Base-by-base conservation (phyloP, 2,888 invertebrate genomes). In the Dasypolia templi region DNA sequence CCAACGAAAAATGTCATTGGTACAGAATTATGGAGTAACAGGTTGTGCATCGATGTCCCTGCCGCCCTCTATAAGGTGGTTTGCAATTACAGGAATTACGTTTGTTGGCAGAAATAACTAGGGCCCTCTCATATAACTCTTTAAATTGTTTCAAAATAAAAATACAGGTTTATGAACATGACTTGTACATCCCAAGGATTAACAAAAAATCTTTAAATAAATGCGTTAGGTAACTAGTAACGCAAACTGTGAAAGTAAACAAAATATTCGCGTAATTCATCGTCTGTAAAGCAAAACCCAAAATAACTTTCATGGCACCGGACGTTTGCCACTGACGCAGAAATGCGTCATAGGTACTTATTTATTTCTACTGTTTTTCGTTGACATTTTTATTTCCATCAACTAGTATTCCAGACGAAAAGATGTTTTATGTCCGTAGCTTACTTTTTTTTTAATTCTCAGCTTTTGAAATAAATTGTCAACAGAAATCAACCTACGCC, bases 231-330 rank as follows among this genome's bases (percentile, higher is more conserved):
- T 51, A 32, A 51, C 51, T 11, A n/a, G 17, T 64, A 35, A 51
- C n/a, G n/a, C 11, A 35, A 53, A 64, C n/a, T 64, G 44, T 7
- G 17, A n/a, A 46, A n/a, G 11, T 53, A 35, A 53, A 53, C n/a
- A 19, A 35, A 64, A n/a, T 35, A 53, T 46, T 35, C 22, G 44
- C 49, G 35, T 81, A 75, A 63, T 29, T 67, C 66, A 78, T 74
- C 53, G 9, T 53, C 32, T 67, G 46, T 26, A 63, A 44, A 62
- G 14, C 49, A 51, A 17, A 58, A 35, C 49, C 62, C 22, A 46
- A 81, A 78, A 78, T 78, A 81, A 66, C 51, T 56, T 68, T 63
- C 56, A 81, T 67, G 81, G 62, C 67, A 39, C 1, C 67, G 26
- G 51, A 55, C 67, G 46, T 78, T 26, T 75, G 67, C 63, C 81